Base-by-base conservation (phyloP, 1,140 invertebrate species). In the Megalonaias nervosa region DNA sequence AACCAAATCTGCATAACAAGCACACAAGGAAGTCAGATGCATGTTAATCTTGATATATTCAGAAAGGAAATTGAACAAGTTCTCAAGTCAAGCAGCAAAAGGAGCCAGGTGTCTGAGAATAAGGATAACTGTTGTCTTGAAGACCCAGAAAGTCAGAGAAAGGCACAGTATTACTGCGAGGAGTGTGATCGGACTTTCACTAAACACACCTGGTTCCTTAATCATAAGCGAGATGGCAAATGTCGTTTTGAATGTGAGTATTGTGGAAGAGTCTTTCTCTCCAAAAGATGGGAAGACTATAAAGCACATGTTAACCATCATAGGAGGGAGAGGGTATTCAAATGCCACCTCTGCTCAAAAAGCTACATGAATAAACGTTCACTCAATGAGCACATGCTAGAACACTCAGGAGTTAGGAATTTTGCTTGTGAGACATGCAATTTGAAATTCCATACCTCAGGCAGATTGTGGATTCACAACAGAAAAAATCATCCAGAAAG, bases 351-450 rank as follows among this genome's bases (percentile, higher is more conserved):
- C 0, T 97, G 96, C 91, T 94, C 94, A 78, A 92, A 95, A 66
- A 94, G 94, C 82, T 97, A 97, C 87, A 96, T 96, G 90, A 95
- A 97, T 89, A 93, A 96, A 58, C 96, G 95, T 64, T 97, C 97
- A 86, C 92, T 98, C 56, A 97, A 97, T 92, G 97, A 96, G 0
- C 97, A 98, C 88, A 92, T 97, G 21, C 91, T 97, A 21, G 97
- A 96, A 1, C 97, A 99, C 70, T 98, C 97, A 1, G 97, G 98
- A 85, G 96, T 97, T 81, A 98, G 98, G 88, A 97, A 97, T 0
- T 98, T 97, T 92, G 95, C 97, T 86, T 98, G 97, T 87, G 92
- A 94, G 23, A 57, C 58, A 66, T 77, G 75, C 70, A 61, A 61
- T 21, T 23, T 61, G 1, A 77, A 23, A 57, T 57, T 70, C 16